Evolutionary conservation across 2,888 invertebrate species (phyloP).

Genomic region (Cryptus armator): DNA sequence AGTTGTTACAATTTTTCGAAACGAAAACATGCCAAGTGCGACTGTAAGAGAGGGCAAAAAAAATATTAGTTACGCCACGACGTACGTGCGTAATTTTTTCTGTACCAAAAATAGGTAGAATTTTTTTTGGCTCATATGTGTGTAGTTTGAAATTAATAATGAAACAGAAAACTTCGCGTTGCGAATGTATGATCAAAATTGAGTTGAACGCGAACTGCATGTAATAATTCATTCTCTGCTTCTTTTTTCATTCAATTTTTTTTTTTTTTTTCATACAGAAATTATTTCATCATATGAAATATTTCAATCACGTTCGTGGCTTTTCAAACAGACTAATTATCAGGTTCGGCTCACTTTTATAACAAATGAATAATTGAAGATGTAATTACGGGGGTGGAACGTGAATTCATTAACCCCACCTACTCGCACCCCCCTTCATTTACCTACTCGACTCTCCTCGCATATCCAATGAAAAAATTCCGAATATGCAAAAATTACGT

Average conservation of each 20-base stretch:
- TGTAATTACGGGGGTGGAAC: no score
- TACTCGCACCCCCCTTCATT: no score
- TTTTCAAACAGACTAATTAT: slow-evolving; percentile 14
- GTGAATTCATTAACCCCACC: no score
- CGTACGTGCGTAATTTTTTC: not conserved
- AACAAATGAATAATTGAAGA: no score
- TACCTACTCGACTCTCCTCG: no score
- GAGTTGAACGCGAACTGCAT: not conserved
- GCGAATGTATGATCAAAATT: not conserved
- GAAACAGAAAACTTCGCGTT: not conserved
- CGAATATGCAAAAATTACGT: not conserved
- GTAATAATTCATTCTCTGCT: not conserved
- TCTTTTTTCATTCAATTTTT: not conserved
- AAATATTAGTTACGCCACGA: not conserved
- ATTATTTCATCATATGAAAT: not conserved
- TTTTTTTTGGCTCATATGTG: not conserved
- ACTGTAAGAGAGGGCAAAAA: not conserved
- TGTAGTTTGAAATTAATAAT: not conserved
- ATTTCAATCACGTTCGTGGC: not conserved
- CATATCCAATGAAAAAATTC: not conserved
- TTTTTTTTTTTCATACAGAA: slow-evolving; percentile 6
- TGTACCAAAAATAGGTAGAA: not conserved
- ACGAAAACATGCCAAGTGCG: not conserved
- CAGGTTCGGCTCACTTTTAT: not conserved
- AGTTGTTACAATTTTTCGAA: not conserved